Base-by-base conservation (phyloP, 2,888 invertebrate species). In the Standfussiana lucernea region DNA sequence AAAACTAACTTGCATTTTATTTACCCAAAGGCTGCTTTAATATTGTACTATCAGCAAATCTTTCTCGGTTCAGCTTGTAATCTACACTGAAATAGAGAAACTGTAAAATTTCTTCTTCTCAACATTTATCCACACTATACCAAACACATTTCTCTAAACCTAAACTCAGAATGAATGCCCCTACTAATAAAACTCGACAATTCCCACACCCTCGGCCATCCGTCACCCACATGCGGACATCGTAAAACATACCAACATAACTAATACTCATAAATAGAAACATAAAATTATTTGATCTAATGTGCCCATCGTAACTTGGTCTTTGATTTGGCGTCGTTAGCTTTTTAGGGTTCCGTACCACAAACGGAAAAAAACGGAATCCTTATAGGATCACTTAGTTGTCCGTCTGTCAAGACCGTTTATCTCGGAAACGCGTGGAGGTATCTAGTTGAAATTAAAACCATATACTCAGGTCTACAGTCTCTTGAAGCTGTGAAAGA, bases 141-240 rank as follows among this genome's bases (percentile, higher is more conserved):
- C 13, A 32, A 35, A 59, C 40, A 75, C 65, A 66, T 47, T 40
- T n/a, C 18, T 64, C 13, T 37, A 18, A 56, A 50, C 18, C 21
- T n/a, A n/a, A 71, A 64, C 53, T n/a, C 10, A 45, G 35, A 32
- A 80, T 42, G 6, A 67, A 59, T 28, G 50, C 28, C 35, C 11
- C 10, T 3, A 40, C 42, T 70, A 84, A 53, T 74, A 71, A 84
- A 84, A 37, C 24, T 2, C 40, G 62, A 32, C 10, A n/a, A 18
- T 84, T 84, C 85, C 72, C 82, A 84, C 71, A 74, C 80, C 15
- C 21, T 18, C 10, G 1, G 0, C 24, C 61, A 82, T 82, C 70
- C 74, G 56, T 71, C 64, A 45, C 56, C 21, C 85, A 80, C 62
- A 74, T 85, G 85, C 53, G 24, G 1, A 7, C 59, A 10, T 82